These are phyloP conservation scores for Peromyscus melanophrys DNA, from an alignment of 2,797 vertebrate genomes.

Conservation along the genomic window DNA sequence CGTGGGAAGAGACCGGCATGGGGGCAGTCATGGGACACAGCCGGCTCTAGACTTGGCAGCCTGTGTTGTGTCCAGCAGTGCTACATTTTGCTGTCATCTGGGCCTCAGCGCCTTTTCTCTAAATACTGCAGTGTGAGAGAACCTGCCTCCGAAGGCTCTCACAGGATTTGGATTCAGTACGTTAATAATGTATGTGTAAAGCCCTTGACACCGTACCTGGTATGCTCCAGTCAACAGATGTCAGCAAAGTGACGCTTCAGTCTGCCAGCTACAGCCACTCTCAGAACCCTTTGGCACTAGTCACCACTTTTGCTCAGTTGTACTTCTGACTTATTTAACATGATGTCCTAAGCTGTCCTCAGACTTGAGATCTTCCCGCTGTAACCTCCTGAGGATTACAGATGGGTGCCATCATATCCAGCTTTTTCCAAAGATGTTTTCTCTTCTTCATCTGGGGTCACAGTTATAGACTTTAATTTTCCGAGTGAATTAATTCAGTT, in stretches of 20 bases:
- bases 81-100: background rate
- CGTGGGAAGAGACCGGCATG: too few relatives aligned
- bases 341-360: background rate
- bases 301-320: background rate
- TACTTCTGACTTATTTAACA: background rate
- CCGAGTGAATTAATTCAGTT: background rate
- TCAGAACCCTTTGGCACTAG: background rate
- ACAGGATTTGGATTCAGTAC: background rate
- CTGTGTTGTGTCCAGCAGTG: background rate
- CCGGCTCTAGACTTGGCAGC: background rate
- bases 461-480: background rate
- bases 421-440: background rate
- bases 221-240: background rate
- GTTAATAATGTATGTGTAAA: background rate
- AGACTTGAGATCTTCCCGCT: background rate
- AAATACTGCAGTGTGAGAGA: background rate
- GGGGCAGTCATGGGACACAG: background rate
- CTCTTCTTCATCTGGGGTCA: background rate
- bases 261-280: background rate
- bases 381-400: background rate
- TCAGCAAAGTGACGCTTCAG: background rate
- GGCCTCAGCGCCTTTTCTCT: background rate
- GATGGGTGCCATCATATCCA: background rate
- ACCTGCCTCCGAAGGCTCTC: background rate
- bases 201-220: background rate